phyloP scores from a whole-genome alignment of 2,797 vertebrate species.

The Apogon talboti region DNA sequence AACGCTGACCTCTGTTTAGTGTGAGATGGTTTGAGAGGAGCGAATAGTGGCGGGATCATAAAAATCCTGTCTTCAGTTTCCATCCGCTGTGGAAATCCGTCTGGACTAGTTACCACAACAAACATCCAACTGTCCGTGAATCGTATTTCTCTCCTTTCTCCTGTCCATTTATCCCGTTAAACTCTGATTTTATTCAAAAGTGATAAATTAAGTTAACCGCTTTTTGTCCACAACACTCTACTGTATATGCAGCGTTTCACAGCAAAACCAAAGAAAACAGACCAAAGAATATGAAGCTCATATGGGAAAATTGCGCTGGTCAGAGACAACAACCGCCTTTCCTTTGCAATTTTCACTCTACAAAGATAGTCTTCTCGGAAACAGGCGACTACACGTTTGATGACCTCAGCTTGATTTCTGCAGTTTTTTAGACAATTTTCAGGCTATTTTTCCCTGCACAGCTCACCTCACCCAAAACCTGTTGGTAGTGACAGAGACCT shows the following conservation, averaged over 20 bases:
- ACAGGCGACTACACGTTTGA: constrained; percentile 2
- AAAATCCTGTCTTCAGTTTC: constrained; percentile 64
- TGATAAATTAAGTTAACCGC: constrained; percentile 9
- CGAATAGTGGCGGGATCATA: constrained; percentile 67
- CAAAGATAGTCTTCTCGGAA: background rate
- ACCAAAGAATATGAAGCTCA: constrained; percentile 3
- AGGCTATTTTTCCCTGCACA: constrained; percentile 1
- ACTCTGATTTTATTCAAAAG: constrained; percentile 35
- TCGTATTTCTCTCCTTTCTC: constrained; percentile 48
- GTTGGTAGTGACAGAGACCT: constrained; percentile 51
- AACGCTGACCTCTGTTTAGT: constrained; percentile 64
- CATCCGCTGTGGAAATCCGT: constrained; percentile 63
- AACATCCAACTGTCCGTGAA: constrained; percentile 53
- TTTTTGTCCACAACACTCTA: constrained; percentile 5
- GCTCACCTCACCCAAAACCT: constrained; percentile 26
- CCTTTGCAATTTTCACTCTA: background rate
- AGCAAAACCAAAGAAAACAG: background rate
- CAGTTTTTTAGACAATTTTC: constrained; percentile 1
- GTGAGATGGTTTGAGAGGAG: constrained; percentile 58
- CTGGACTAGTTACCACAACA: constrained; percentile 64
- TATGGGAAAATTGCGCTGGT: background rate
- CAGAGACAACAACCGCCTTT: constrained; percentile 14
- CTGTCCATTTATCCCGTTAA: constrained; percentile 36
- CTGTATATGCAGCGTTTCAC: constrained; percentile 4
- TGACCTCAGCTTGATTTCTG: background rate